Evolutionary conservation across 2,113 vertebrate species (phyloP).

Genomic region (Nothocercus julius): DNA sequence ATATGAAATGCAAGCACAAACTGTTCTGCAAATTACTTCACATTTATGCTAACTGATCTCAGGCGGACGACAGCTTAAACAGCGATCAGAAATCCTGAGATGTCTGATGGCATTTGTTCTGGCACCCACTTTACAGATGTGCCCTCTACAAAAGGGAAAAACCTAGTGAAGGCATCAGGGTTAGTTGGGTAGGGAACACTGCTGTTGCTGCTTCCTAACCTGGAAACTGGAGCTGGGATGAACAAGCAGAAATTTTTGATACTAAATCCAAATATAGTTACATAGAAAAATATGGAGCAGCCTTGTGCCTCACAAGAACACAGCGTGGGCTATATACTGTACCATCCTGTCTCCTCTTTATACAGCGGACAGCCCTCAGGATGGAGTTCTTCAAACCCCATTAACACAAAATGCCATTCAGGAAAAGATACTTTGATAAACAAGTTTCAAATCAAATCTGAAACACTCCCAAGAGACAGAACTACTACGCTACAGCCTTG

Average conservation of each 20-base stretch:
- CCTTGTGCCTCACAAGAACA: neutral
- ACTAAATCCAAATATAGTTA: neutral
- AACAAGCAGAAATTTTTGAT: neutral
- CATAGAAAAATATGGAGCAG: neutral
- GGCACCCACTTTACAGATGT: neutral
- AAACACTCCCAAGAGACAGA: neutral
- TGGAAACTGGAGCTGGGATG: neutral
- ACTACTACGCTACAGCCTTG: neutral
- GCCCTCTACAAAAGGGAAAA: neutral
- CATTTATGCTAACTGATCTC: neutral
- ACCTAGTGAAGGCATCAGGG: neutral
- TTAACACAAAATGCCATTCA: neutral
- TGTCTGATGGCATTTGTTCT: neutral
- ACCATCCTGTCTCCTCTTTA: neutral
- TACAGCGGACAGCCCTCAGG: neutral
- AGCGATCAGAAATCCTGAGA: neutral
- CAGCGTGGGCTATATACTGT: rapidly evolving
- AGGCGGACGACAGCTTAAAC: neutral
- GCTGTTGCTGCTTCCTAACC: neutral
- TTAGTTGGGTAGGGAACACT: neutral
- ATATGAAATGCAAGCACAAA: neutral
- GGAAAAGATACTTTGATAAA: neutral
- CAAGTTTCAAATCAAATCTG: neutral
- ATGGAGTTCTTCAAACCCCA: neutral
- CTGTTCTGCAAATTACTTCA: neutral